phyloP scores from a whole-genome alignment of 2,888 invertebrate genomes.

The Reticulitermes lucifugus region DNA sequence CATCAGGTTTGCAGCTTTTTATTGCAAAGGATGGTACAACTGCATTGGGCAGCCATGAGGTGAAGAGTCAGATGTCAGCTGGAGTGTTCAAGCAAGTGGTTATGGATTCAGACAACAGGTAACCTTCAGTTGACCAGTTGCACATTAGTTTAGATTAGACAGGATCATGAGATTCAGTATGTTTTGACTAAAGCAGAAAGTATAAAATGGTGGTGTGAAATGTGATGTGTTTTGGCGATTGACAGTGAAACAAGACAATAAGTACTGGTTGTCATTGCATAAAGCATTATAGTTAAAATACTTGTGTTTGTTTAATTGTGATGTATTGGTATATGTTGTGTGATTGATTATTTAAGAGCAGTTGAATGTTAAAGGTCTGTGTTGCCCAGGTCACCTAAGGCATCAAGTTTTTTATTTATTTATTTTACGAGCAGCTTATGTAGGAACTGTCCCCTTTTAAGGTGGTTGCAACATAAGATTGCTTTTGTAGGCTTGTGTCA shows the following conservation, averaged over 20 bases:
- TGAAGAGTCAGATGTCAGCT: conserved; percentile 79
- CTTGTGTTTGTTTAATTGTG: not conserved
- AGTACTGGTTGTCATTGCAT: not conserved
- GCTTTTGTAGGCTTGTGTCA: no score
- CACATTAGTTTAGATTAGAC: not conserved
- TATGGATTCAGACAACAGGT: conserved; percentile 78
- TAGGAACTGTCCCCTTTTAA: no score
- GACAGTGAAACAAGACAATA: conserved; percentile 23
- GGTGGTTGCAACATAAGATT: no score
- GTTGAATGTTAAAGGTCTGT: not conserved
- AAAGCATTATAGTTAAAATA: not conserved
- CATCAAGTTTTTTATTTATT: not conserved
- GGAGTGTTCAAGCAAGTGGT: conserved; percentile 81
- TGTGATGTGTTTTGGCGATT: not conserved
- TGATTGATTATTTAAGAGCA: not conserved
- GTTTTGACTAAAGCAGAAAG: not conserved
- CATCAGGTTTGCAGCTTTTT: conserved; percentile 89
- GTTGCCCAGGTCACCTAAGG: not conserved
- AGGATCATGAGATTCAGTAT: not conserved
- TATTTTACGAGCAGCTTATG: no score
- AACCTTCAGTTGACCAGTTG: conserved; percentile 61
- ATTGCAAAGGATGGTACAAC: conserved; percentile 92
- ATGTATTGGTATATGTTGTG: not conserved
- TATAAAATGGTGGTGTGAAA: not conserved
- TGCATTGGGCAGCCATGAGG: conserved; percentile 85